These are phyloP conservation scores for Ormyrus rosae DNA, from an alignment of 2,888 invertebrate genomes.

Conservation along the genomic window DNA sequence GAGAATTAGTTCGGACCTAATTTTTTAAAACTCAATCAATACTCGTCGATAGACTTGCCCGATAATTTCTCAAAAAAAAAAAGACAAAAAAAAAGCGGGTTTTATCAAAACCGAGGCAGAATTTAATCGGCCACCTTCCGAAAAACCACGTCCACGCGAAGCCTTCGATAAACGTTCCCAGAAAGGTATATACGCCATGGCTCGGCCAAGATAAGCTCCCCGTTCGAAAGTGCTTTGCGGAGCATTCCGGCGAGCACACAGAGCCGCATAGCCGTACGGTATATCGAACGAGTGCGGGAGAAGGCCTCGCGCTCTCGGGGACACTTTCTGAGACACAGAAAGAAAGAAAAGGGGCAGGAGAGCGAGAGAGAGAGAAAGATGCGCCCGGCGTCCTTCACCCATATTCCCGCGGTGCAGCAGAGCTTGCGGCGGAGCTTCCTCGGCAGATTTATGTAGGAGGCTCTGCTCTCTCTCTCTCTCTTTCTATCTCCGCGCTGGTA, in stretches of 20 bases:
- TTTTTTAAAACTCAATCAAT: no score
- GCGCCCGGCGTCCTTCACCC: slow-evolving; percentile 33
- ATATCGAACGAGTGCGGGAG: neutral
- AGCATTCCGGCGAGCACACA: neutral
- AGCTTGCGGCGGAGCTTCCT: neutral
- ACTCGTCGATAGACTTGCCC: no score
- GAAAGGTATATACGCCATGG: neutral
- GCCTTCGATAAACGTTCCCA: slow-evolving; percentile 15
- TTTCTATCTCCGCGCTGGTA: neutral
- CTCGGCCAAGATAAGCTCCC: neutral
- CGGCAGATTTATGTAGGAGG: neutral
- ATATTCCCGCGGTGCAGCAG: slow-evolving; percentile 11
- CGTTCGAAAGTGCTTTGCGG: neutral
- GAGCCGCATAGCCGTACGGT: no score
- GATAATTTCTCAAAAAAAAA: no score
- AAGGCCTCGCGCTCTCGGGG: neutral
- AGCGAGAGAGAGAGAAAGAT: neutral
- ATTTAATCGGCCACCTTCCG: no score
- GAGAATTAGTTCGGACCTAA: no score
- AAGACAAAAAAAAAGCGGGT: no score
- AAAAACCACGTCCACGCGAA: slow-evolving; percentile 6
- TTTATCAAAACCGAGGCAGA: no score
- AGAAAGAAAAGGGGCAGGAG: no score
- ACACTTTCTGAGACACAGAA: neutral
- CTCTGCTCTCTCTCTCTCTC: neutral